Evolutionary conservation across 2,113 vertebrate genomes (phyloP).

Genomic region (Zeus faber): DNA sequence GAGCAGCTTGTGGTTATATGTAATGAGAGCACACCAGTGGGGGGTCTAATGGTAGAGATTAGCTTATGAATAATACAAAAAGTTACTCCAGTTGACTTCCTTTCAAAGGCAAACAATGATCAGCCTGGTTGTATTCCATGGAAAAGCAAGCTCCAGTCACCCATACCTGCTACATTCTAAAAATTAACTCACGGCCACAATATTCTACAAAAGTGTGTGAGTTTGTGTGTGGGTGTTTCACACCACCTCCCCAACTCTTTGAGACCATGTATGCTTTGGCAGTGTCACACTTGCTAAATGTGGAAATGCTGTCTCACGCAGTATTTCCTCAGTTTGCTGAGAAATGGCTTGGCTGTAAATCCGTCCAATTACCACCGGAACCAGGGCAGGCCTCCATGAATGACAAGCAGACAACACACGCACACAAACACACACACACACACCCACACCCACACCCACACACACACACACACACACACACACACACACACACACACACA

Average conservation of each 20-base stretch:
- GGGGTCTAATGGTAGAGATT: constrained; percentile 2
- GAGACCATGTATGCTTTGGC: neutral
- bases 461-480: too few species aligned
- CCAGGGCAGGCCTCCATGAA: neutral
- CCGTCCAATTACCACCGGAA: constrained; percentile 9
- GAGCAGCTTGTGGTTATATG: too few species aligned
- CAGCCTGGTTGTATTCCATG: neutral
- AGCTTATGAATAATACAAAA: constrained; percentile 17
- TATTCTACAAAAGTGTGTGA: too few species aligned
- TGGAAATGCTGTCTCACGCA: constrained; percentile 6
- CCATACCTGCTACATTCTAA: neutral
- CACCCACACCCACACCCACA: too few species aligned
- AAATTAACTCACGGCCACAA: neutral
- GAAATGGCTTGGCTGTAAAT: constrained; percentile 2
- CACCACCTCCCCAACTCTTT: neutral
- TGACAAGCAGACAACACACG: neutral
- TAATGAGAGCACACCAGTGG: neutral
- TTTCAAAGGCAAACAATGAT: neutral
- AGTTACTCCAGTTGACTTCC: neutral
- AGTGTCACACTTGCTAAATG: neutral
- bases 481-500: too few species aligned
- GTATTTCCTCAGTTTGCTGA: constrained; percentile 11
- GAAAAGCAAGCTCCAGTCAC: neutral
- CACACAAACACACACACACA: too few species aligned
- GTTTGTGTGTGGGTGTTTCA: neutral